phyloP scores from a whole-genome alignment of 2,888 invertebrate species.

The Gymnoscelis rufifasciata region DNA sequence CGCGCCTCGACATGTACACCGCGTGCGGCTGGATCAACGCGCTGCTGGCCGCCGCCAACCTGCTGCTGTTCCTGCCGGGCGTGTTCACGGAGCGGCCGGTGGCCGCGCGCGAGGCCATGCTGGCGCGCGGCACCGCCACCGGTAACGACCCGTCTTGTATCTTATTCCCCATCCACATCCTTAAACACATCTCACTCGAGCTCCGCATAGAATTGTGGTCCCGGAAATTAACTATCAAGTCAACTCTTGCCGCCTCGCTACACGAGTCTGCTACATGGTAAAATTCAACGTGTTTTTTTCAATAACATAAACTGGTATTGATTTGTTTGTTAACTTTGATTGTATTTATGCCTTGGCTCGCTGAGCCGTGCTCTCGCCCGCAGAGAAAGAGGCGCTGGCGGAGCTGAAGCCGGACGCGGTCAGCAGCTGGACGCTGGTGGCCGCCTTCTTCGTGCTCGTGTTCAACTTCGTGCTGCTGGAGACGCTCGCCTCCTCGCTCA shows the following conservation, averaged over 20 bases:
- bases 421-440: conserved; percentile 87
- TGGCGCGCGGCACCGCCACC: conserved; percentile 82
- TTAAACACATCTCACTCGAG: too few relatives aligned
- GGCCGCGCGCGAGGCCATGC: conserved; percentile 88
- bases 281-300: too few relatives aligned
- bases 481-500: conserved; percentile 89
- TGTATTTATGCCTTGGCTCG: too few relatives aligned
- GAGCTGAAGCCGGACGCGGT: conserved; percentile 84
- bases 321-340: too few relatives aligned
- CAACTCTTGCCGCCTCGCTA: too few relatives aligned
- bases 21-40: conserved; percentile 92
- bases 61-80: conserved; percentile 85
- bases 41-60: conserved; percentile 84
- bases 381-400: conserved; percentile 87
- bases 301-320: too few relatives aligned
- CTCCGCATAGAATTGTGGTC: too few relatives aligned
- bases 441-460: conserved; percentile 89
- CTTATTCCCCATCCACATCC: too few relatives aligned
- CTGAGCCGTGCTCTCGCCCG: neutral
- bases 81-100: conserved; percentile 87
- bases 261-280: too few relatives aligned
- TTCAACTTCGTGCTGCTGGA: conserved; percentile 93
- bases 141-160: too few relatives aligned
- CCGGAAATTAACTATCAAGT: too few relatives aligned
- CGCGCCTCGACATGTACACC: conserved; percentile 90